phyloP scores from a whole-genome alignment of 2,888 invertebrate genomes.

The Steinernema scapterisci region DNA sequence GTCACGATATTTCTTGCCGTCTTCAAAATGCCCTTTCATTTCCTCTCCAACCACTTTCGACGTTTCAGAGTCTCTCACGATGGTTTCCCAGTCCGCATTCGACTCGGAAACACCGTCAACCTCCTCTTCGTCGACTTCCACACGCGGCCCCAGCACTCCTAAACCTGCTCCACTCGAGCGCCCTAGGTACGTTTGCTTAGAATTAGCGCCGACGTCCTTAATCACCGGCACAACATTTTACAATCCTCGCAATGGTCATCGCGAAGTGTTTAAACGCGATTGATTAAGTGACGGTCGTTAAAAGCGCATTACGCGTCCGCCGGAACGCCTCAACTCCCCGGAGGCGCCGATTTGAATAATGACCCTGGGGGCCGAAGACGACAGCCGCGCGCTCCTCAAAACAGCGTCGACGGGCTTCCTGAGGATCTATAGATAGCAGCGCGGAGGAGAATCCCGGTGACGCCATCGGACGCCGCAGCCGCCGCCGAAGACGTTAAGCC shows the following conservation, averaged over 20 bases:
- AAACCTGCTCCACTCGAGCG: too few relatives aligned
- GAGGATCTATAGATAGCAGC: not conserved
- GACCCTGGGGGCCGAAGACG: constrained; percentile 13
- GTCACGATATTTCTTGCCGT: not conserved
- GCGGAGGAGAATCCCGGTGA: not conserved
- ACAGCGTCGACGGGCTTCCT: not conserved
- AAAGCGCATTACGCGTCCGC: not conserved
- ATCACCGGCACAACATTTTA: not conserved
- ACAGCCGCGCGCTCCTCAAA: constrained; percentile 7
- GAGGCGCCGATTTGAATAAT: constrained; percentile 32
- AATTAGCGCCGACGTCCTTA: too few relatives aligned
- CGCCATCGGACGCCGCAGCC: constrained; percentile 1
- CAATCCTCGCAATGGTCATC: not conserved
- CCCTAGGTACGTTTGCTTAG: too few relatives aligned
- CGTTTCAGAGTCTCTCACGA: not conserved
- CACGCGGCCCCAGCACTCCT: not conserved
- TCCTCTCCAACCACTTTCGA: not conserved
- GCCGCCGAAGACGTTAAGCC: not conserved
- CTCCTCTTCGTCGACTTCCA: not conserved
- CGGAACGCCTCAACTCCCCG: constrained; percentile 6
- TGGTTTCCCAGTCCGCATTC: constrained; percentile 13
- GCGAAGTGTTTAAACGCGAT: constrained; percentile 27
- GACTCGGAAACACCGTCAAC: constrained; percentile 16
- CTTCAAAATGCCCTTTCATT: not conserved
- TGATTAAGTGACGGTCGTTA: constrained; percentile 25